Conservation (phyloP, 2,797 vertebrate species). For the Enteromius thamalakanensis region DNA sequence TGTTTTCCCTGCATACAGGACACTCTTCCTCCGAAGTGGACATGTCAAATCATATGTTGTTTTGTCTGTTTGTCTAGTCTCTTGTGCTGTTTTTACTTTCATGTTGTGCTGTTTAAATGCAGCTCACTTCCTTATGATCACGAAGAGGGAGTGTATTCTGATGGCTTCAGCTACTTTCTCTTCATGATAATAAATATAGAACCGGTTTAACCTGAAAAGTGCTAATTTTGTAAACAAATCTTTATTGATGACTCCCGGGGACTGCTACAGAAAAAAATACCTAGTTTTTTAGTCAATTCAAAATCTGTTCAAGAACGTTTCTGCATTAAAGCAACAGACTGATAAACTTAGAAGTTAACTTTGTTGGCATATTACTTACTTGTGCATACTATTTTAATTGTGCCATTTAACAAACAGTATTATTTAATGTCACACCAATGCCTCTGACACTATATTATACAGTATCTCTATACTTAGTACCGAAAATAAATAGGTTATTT, state of each 20-base stretch:
- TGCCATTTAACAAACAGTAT: no score
- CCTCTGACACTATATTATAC: background rate
- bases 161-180: background rate
- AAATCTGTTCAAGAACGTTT: background rate
- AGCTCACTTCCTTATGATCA: slow-evolving; percentile 17
- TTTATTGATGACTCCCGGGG: background rate
- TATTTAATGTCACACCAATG: no score
- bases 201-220: background rate
- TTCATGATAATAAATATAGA: background rate
- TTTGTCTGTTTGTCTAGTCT: background rate
- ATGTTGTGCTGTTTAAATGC: background rate
- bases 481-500: background rate
- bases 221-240: slow-evolving; percentile 2
- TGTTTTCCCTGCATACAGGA: slow-evolving; percentile 52
- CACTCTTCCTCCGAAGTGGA: slow-evolving; percentile 43
- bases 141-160: background rate
- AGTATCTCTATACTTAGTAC: background rate
- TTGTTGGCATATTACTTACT: no score
- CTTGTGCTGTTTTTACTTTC: background rate
- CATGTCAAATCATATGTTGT: background rate
- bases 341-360: background rate
- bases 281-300: background rate
- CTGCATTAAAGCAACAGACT: background rate
- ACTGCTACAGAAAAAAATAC: background rate
- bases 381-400: no score